A percentile compares a stretch with the other conserved stretches of the same genome.
Evolutionary conservation across 2,888 invertebrate species (phyloP).

Genomic region (Cheilosia soror): DNA sequence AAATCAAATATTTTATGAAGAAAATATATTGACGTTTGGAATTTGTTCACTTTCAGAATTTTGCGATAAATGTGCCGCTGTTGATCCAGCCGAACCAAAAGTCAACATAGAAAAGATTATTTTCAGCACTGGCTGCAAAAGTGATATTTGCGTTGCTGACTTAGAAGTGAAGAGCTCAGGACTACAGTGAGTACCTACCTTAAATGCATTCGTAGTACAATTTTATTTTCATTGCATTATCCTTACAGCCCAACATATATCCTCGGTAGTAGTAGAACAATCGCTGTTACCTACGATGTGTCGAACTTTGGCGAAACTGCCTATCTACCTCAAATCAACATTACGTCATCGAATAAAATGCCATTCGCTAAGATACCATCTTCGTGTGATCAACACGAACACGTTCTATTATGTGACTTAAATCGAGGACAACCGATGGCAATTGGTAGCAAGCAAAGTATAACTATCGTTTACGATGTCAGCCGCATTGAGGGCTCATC

Average conservation of each 20-base stretch:
- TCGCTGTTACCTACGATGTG: slow-evolving; percentile 81
- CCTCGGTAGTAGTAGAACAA: slow-evolving; percentile 81
- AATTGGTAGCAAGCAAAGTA: slow-evolving; percentile 78
- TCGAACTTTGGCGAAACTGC: slow-evolving; percentile 84
- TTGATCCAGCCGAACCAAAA: slow-evolving; percentile 82
- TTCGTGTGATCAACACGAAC: slow-evolving; percentile 79
- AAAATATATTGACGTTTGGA: neutral
- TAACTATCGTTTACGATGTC: slow-evolving; percentile 81
- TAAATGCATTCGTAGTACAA: neutral
- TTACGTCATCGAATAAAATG: slow-evolving; percentile 83
- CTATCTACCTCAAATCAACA: slow-evolving; percentile 84
- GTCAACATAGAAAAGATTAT: slow-evolving; percentile 81
- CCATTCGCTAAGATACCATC: slow-evolving; percentile 82
- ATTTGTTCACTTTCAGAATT: slow-evolving; percentile 78
- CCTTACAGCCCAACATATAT: slow-evolving; percentile 79
- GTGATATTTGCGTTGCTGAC: slow-evolving; percentile 82
- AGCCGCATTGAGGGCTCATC: slow-evolving; percentile 80
- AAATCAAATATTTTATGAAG: neutral
- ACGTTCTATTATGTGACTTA: slow-evolving; percentile 81
- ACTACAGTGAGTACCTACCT: slow-evolving; percentile 77
- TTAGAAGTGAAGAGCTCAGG: slow-evolving; percentile 80
- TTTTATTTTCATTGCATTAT: neutral
- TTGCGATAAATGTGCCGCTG: slow-evolving; percentile 82
- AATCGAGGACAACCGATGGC: slow-evolving; percentile 81
- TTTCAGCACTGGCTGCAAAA: slow-evolving; percentile 83